phyloP scores from a whole-genome alignment of 2,113 vertebrate species.

The Chaenogobius annularis region DNA sequence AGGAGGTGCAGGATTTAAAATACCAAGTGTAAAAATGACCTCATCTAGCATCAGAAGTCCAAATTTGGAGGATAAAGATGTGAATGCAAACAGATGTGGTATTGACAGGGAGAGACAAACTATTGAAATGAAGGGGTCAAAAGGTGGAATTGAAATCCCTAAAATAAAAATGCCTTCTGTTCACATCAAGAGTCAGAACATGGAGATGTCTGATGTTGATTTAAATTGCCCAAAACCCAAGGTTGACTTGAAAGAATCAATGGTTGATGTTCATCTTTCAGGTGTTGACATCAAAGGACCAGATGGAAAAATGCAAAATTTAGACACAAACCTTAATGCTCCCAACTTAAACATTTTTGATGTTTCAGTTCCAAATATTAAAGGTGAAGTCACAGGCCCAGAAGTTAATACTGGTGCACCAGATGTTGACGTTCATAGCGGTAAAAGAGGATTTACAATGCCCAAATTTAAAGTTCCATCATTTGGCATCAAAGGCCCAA shows the following conservation, averaged over 20 bases:
- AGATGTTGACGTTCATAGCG: too few relatives aligned
- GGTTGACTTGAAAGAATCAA: conserved; percentile 59
- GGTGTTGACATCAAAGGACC: neutral
- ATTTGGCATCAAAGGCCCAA: neutral
- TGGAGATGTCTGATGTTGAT: conserved; percentile 16
- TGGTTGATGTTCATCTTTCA: too few relatives aligned
- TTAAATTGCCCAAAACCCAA: conserved; percentile 54
- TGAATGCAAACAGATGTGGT: neutral
- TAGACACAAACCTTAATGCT: too few relatives aligned
- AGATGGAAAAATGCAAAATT: too few relatives aligned
- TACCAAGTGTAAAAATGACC: conserved; percentile 78
- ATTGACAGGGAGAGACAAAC: conserved; percentile 4
- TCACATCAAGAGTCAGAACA: neutral
- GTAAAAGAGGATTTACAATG: neutral
- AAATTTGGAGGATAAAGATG: conserved; percentile 56
- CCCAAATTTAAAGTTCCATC: neutral
- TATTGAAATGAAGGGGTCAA: neutral
- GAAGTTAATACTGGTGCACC: too few relatives aligned
- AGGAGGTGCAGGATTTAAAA: conserved; percentile 59
- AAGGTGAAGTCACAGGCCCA: conserved; percentile 2
- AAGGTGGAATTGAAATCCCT: neutral
- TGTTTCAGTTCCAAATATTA: neutral
- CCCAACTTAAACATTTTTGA: too few relatives aligned
- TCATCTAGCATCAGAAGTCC: conserved; percentile 61
- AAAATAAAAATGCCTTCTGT: neutral